phyloP scores from a whole-genome alignment of 2,888 invertebrate species.

The Drosophila atroscutellata region DNA sequence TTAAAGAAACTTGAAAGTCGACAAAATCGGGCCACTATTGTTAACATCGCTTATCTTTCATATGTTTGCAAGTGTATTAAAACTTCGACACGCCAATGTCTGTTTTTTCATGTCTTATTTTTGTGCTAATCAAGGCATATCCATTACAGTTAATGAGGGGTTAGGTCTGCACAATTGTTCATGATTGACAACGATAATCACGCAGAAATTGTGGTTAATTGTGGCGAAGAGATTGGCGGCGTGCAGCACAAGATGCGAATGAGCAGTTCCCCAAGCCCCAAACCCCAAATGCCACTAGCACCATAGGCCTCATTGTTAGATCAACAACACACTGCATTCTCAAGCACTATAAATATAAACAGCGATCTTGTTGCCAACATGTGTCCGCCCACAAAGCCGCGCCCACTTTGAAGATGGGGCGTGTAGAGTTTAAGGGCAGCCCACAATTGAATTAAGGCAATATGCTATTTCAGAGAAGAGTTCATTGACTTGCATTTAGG shows the following conservation, averaged over 20 bases:
- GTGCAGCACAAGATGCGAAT: slow-evolving; percentile 12
- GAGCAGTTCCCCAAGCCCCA: neutral
- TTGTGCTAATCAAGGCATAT: slow-evolving; percentile 44
- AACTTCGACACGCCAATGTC: neutral
- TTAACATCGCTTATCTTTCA: no score
- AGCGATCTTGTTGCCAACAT: slow-evolving; percentile 33
- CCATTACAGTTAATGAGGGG: slow-evolving; percentile 55
- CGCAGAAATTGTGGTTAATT: slow-evolving; percentile 43
- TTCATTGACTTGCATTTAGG: slow-evolving; percentile 39
- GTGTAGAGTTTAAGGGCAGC: slow-evolving; percentile 26
- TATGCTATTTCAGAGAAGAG: slow-evolving; percentile 22
- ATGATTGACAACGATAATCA: slow-evolving; percentile 59
- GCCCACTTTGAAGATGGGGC: slow-evolving; percentile 23
- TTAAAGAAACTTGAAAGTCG: neutral
- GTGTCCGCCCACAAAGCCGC: slow-evolving; percentile 35
- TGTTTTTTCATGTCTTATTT: neutral
- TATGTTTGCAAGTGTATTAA: slow-evolving; percentile 7
- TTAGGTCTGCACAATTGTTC: slow-evolving; percentile 12
- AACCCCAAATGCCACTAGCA: neutral
- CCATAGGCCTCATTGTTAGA: slow-evolving; percentile 39
- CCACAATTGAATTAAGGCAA: slow-evolving; percentile 24
- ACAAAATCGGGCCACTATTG: neutral
- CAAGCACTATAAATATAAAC: slow-evolving; percentile 30
- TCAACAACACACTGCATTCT: slow-evolving; percentile 45
- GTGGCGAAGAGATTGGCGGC: slow-evolving; percentile 13